phyloP scores from a whole-genome alignment of 2,888 invertebrate genomes.

The Calameuta filiformis region DNA sequence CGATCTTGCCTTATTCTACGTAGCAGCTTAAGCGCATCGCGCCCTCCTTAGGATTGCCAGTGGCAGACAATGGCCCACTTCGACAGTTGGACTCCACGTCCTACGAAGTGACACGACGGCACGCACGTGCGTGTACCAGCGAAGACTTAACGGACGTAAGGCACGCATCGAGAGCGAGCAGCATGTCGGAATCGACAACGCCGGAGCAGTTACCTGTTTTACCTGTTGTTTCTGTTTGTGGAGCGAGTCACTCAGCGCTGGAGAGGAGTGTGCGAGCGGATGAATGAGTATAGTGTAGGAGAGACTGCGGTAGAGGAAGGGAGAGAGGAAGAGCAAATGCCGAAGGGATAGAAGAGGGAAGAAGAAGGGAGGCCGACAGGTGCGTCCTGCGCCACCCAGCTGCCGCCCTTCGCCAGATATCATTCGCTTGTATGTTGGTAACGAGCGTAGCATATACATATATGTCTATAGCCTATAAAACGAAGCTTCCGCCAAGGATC shows the following conservation, averaged over 20 bases:
- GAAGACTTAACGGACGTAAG: constrained; percentile 37
- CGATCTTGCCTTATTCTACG: neutral
- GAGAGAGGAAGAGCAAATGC: neutral
- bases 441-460: neutral
- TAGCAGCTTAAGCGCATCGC: neutral
- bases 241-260: neutral
- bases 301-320: neutral
- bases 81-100: constrained; percentile 21
- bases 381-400: constrained; percentile 59
- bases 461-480: constrained; percentile 4
- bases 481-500: constrained; percentile 33
- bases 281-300: neutral
- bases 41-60: neutral
- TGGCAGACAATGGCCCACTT: constrained; percentile 8
- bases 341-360: neutral
- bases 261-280: neutral
- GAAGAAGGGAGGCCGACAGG: constrained; percentile 54
- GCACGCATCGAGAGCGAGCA: constrained; percentile 36
- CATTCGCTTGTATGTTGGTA: constrained; percentile 31
- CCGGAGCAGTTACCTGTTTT: constrained; percentile 42
- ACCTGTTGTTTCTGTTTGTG: constrained; percentile 56
- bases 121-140: constrained; percentile 29
- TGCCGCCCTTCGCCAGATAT: constrained; percentile 55
- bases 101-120: neutral
- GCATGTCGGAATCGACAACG: constrained; percentile 36